These are phyloP conservation scores for Rhinoraja longicauda DNA, from an alignment of 2,797 vertebrate genomes.

Conservation along the genomic window DNA sequence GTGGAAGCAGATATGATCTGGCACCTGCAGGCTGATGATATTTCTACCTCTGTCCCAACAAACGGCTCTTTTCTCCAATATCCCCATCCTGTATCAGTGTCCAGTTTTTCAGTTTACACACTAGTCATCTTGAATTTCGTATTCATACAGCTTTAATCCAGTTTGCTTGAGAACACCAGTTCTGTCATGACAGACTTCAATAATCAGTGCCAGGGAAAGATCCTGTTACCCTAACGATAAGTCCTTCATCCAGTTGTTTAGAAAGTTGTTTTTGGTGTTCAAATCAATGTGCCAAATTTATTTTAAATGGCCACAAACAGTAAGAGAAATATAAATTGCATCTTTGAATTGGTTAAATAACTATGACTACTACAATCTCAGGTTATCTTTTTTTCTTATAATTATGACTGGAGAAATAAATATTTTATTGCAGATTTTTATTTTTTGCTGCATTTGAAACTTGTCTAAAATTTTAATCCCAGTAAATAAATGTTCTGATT, in stretches of 20 bases:
- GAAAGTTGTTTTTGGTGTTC: background rate
- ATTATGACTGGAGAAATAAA: background rate
- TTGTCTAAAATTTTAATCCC: background rate
- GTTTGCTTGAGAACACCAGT: background rate
- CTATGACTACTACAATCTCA: background rate
- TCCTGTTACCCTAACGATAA: background rate
- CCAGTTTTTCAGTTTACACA: background rate
- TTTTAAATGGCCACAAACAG: background rate
- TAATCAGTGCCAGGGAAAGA: background rate
- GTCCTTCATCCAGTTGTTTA: background rate
- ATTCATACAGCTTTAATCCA: background rate
- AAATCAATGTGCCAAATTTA: no score
- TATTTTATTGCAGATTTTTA: background rate
- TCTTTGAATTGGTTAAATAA: background rate
- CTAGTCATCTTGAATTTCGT: background rate
- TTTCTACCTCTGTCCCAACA: background rate
- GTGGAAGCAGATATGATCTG: background rate
- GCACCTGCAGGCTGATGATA: background rate
- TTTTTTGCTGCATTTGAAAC: background rate
- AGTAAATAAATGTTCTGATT: conserved; percentile 12
- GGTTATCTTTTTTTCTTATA: background rate
- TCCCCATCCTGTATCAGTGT: background rate
- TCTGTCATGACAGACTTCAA: background rate
- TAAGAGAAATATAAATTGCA: no score
- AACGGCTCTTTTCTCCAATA: background rate